phyloP scores from a whole-genome alignment of 2,888 invertebrate species.

The Tetranychus truncatus region DNA sequence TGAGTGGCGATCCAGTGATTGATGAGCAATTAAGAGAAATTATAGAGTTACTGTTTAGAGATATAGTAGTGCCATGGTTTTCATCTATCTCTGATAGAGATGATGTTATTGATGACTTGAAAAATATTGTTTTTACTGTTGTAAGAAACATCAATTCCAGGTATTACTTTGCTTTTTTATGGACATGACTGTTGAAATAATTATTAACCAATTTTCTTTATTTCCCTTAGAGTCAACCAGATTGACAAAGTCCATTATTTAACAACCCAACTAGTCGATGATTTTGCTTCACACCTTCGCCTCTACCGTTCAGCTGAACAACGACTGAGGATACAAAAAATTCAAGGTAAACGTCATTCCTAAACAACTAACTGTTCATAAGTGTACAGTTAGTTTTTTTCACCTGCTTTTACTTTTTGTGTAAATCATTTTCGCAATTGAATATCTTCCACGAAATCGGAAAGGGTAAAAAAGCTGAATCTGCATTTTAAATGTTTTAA shows the following conservation, averaged over 20 bases:
- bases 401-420: too few relatives aligned
- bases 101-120: slow-evolving; percentile 50
- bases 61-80: slow-evolving; percentile 55
- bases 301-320: slow-evolving; percentile 56
- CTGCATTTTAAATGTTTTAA: too few relatives aligned
- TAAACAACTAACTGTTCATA: too few relatives aligned
- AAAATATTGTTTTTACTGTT: not conserved
- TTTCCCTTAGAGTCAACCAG: slow-evolving; percentile 5
- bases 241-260: slow-evolving; percentile 73
- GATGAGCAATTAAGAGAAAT: slow-evolving; percentile 69
- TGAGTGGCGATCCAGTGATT: slow-evolving; percentile 53
- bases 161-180: slow-evolving; percentile 4
- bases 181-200: not conserved
- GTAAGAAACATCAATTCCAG: not conserved
- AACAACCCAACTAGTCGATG: slow-evolving; percentile 69
- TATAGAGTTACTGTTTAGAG: slow-evolving; percentile 41
- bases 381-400: too few relatives aligned
- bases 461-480: too few relatives aligned
- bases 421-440: too few relatives aligned
- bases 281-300: slow-evolving; percentile 68
- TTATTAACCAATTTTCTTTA: not conserved
- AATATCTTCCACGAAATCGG: too few relatives aligned
- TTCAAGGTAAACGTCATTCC: slow-evolving; percentile 31
- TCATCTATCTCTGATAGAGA: slow-evolving; percentile 44
- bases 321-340: slow-evolving; percentile 35